phyloP scores from a whole-genome alignment of 2,888 invertebrate species.

The Phaonia tiefii region DNA sequence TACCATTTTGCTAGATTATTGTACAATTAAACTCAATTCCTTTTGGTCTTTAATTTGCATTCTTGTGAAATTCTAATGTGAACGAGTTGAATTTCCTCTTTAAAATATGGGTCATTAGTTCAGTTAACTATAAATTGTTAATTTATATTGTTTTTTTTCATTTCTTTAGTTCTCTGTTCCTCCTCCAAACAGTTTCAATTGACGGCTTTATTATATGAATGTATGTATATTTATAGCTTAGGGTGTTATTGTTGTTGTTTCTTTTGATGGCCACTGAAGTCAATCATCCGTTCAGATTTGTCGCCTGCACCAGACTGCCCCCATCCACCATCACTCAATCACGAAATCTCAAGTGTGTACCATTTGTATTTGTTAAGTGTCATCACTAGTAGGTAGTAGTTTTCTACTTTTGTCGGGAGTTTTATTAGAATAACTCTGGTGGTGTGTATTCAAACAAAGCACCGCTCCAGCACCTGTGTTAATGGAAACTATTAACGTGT shows the following conservation, averaged over 20 bases:
- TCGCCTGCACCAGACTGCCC: background rate
- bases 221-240: background rate
- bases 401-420: background rate
- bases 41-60: background rate
- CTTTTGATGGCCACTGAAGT: conserved; percentile 20
- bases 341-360: no score
- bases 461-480: background rate
- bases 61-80: conserved; percentile 1
- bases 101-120: conserved; percentile 54
- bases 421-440: background rate
- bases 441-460: background rate
- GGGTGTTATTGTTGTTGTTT: no score
- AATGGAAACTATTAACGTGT: background rate
- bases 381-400: background rate
- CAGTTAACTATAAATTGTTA: conserved; percentile 44
- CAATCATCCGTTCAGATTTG: conserved; percentile 53
- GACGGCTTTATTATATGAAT: conserved; percentile 3
- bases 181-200: no score
- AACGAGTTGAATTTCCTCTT: conserved; percentile 16
- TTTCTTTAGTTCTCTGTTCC: conserved; percentile 9
- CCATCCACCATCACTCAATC: no score
- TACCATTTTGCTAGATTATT: background rate
- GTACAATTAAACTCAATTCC: background rate
- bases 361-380: background rate
- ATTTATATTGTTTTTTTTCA: background rate